A percentile compares a stretch with the other conserved stretches of the same genome.
phyloP scores from a whole-genome alignment of 1,140 invertebrate species.

The Gerris buenoi region DNA sequence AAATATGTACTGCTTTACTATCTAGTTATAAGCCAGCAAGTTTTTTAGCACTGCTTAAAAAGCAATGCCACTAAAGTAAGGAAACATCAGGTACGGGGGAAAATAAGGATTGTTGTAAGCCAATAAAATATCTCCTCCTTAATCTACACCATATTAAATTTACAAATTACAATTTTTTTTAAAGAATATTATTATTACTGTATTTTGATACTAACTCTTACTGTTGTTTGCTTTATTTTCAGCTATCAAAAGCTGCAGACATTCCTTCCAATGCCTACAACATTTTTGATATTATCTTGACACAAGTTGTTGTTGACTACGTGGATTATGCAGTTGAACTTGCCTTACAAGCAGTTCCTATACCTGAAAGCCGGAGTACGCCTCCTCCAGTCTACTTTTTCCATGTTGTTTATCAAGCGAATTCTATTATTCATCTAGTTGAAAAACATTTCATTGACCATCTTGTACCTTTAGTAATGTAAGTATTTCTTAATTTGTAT shows the following conservation, averaged over 20 bases:
- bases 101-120: no score
- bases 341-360: conserved; percentile 77
- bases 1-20: no score
- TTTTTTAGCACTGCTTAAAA: no score
- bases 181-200: no score
- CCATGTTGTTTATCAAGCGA: conserved; percentile 83
- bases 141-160: no score
- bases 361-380: conserved; percentile 63
- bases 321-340: conserved; percentile 92
- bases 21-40: no score
- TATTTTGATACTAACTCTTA: no score
- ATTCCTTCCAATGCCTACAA: conserved; percentile 62
- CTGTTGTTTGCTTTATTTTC: conserved; percentile 22
- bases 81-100: no score
- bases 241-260: conserved; percentile 69
- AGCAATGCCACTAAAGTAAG: no score
- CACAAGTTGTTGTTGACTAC: conserved; percentile 78
- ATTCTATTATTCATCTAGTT: conserved; percentile 86
- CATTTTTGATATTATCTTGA: conserved; percentile 73
- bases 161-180: no score
- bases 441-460: conserved; percentile 88
- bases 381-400: conserved; percentile 86
- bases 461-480: conserved; percentile 76
- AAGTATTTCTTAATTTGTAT: no score
- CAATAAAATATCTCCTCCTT: no score